These are phyloP conservation scores for Dusona sp. DNA, from an alignment of 2,888 invertebrate species.

Conservation along the genomic window DNA sequence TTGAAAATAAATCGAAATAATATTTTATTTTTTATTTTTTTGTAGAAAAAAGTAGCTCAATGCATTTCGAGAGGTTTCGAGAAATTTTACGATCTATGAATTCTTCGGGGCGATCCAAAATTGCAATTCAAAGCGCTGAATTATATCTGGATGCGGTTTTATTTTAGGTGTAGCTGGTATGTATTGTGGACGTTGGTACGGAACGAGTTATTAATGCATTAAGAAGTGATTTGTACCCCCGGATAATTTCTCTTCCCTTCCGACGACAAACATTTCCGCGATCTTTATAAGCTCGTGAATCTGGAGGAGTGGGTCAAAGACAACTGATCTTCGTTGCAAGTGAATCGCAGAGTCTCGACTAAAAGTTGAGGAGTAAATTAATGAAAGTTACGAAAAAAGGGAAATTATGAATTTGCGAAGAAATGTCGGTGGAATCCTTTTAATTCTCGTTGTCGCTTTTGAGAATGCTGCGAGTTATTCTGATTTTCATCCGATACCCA, in stretches of 20 bases:
- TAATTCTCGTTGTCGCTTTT: neutral
- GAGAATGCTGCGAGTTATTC: conserved; percentile 47
- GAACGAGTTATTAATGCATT: neutral
- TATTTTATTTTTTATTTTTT: neutral
- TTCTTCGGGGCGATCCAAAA: too few relatives aligned
- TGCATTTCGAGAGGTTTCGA: neutral
- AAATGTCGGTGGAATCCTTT: neutral
- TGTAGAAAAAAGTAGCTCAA: neutral
- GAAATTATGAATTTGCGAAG: conserved; percentile 7
- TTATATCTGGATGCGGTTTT: neutral
- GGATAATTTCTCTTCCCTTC: neutral
- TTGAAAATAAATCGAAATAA: neutral
- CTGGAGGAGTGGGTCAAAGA: neutral
- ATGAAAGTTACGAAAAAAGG: neutral
- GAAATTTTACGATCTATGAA: too few relatives aligned
- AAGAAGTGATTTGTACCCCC: conserved; percentile 4
- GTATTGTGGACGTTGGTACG: neutral
- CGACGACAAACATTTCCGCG: neutral
- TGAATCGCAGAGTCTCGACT: too few relatives aligned
- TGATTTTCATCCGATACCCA: conserved; percentile 78
- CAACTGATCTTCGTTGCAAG: too few relatives aligned
- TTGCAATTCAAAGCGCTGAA: neutral
- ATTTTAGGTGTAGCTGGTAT: neutral
- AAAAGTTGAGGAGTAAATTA: too few relatives aligned
- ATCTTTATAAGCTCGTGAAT: neutral